A percentile compares a stretch with the other conserved stretches of the same genome.
These are phyloP conservation scores for Drosophila eohydei DNA, from an alignment of 2,888 invertebrate species.

Conservation along the genomic window DNA sequence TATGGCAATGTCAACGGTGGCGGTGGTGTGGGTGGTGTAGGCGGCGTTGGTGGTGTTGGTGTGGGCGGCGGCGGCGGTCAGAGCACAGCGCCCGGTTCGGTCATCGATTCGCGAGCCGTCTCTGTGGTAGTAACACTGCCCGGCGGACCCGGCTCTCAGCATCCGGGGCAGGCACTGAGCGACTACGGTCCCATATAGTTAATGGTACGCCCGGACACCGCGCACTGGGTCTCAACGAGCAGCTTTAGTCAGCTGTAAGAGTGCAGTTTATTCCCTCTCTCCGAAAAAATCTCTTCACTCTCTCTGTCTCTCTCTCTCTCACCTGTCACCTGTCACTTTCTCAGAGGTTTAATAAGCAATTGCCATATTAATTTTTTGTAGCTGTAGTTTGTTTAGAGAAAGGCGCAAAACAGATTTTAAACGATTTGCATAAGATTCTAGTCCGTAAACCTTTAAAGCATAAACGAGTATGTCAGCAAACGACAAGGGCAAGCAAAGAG, in stretches of 20 bases:
- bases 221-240: constrained; percentile 85
- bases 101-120: constrained; percentile 85
- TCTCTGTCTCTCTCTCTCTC: constrained; percentile 23
- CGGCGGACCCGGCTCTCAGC: constrained; percentile 84
- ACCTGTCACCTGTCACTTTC: constrained; percentile 41
- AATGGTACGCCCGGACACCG: constrained; percentile 85
- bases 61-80: constrained; percentile 75
- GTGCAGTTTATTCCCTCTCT: constrained; percentile 23
- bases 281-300: constrained; percentile 13
- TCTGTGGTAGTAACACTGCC: constrained; percentile 85
- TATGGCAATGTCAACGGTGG: constrained; percentile 78
- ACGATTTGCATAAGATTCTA: constrained; percentile 74
- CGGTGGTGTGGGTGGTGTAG: constrained; percentile 68
- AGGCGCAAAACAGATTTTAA: constrained; percentile 50
- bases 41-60: constrained; percentile 76
- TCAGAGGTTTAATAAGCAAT: constrained; percentile 71
- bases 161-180: constrained; percentile 85
- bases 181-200: constrained; percentile 86
- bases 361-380: constrained; percentile 75
- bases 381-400: constrained; percentile 73
- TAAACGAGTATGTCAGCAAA: constrained; percentile 16
- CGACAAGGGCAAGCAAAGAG: constrained; percentile 17
- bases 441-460: constrained; percentile 60
- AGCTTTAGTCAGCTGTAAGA: constrained; percentile 85
- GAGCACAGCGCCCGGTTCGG: constrained; percentile 82